Base-by-base conservation (phyloP, 2,113 vertebrate species). In the Syrmaticus mikado region DNA sequence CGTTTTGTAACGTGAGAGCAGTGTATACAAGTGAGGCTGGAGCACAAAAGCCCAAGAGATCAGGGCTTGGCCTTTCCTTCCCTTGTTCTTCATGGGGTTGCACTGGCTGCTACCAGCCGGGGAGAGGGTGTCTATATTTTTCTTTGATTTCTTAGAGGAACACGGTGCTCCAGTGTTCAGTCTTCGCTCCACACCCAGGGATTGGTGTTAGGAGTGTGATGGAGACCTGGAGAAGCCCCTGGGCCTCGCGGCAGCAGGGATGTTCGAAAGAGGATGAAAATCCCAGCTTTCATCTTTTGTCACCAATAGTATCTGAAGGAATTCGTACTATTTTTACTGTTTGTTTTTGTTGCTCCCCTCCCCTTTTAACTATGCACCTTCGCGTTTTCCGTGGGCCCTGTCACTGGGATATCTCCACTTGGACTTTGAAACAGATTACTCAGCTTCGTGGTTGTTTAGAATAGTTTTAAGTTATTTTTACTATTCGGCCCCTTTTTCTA, bases 281-380 rank as follows among this genome's bases (percentile, higher is more conserved):
- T 55, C 87, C 76, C 72, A 81, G 82, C 95, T 93, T 92, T 94
- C 93, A 80, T 92, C 96, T 94, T 92, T 64, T 87, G 91, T 94
- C 80, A 60, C 94, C 87, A 91, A 68, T 14, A 93, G 82, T 46
- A 92, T 89, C 95, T 87, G 82, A 74, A 95, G 92, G 96, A 96
- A 96, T 96, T 84, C 75, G 93, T 67, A 71, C 93, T 96, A 96
- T 96, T 96, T 96, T 94, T 78, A 92, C 92, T 96, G 96, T 95
- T 96, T 96, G 95, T 96, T 96, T 96, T 96, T 90, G 88, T 94
- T 95, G 93, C 92, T 94, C 93, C 95, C 93, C 96, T 96, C 93
- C 95, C 88, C 96, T 96, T 93, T 85, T 95, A 96, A 78, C 92
- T 94, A 93, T 92, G 88, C 88, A 96, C 96, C 96, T 96, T 92